Percentiles rank a stretch among this genome's conserved stretches.
These are phyloP conservation scores for Amorpha juglandis DNA, from an alignment of 2,888 invertebrate genomes.

Conservation along the genomic window DNA sequence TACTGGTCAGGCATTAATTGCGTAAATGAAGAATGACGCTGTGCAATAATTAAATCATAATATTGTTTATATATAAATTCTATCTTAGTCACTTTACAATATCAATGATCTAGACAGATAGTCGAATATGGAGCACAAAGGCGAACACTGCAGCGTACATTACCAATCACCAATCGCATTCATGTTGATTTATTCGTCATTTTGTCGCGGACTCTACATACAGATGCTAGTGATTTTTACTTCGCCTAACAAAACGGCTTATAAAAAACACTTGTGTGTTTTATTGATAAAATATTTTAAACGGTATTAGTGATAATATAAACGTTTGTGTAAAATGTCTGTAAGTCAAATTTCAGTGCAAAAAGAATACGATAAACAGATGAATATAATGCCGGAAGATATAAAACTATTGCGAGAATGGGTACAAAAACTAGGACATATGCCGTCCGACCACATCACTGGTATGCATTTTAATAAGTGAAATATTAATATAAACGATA, in stretches of 20 bases:
- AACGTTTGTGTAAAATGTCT: slow-evolving; percentile 41
- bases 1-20: no score
- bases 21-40: no score
- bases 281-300: slow-evolving; percentile 12
- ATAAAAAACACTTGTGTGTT: slow-evolving; percentile 1
- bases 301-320: slow-evolving; percentile 33
- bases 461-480: slow-evolving; percentile 54
- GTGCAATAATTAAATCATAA: no score
- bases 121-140: slow-evolving; percentile 24
- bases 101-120: slow-evolving; percentile 10
- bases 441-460: slow-evolving; percentile 76
- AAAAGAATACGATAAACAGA: slow-evolving; percentile 83
- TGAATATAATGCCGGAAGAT: slow-evolving; percentile 82
- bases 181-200: slow-evolving; percentile 33
- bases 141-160: slow-evolving; percentile 13
- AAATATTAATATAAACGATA: slow-evolving; percentile 14
- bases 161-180: slow-evolving; percentile 21
- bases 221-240: slow-evolving; percentile 20
- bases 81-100: background rate
- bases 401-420: slow-evolving; percentile 83
- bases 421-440: slow-evolving; percentile 85
- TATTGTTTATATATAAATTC: background rate
- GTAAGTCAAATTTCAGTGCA: slow-evolving; percentile 41
- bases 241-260: background rate
- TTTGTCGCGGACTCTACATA: slow-evolving; percentile 30